A percentile compares a stretch with the other conserved stretches of the same genome.
Conservation (phyloP, 2,888 invertebrate species). For the Ptychoptera contaminata region DNA sequence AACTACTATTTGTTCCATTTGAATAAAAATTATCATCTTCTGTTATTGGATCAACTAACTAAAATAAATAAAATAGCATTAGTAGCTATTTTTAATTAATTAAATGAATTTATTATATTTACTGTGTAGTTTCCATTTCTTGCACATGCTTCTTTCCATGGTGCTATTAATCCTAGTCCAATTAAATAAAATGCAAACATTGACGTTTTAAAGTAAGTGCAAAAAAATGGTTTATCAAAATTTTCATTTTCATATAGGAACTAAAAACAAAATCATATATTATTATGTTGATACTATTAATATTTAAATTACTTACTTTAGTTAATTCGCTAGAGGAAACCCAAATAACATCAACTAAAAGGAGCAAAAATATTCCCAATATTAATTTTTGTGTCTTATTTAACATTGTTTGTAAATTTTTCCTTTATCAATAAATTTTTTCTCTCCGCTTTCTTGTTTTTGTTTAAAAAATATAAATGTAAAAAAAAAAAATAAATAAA, state of each 20-base stretch:
- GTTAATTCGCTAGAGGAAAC: slow-evolving; percentile 89
- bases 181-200: slow-evolving; percentile 84
- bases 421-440: neutral
- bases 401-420: slow-evolving; percentile 17
- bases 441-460: slow-evolving; percentile 2
- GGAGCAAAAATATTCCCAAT: slow-evolving; percentile 70
- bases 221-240: slow-evolving; percentile 88
- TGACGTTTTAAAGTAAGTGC: slow-evolving; percentile 87
- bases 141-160: slow-evolving; percentile 77
- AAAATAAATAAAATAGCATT: slow-evolving; percentile 25
- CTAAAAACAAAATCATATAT: slow-evolving; percentile 38
- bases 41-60: slow-evolving; percentile 57
- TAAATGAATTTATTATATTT: slow-evolving; percentile 19
- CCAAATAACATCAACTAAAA: slow-evolving; percentile 91
- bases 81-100: slow-evolving; percentile 10
- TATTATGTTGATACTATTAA: neutral
- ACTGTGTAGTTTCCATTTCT: slow-evolving; percentile 58
- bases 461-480: neutral
- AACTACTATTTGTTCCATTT: slow-evolving; percentile 27
- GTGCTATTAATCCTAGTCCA: slow-evolving; percentile 75
- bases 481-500: too few species aligned
- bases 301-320: slow-evolving; percentile 44
- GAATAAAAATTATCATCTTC: slow-evolving; percentile 67
- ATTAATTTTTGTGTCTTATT: slow-evolving; percentile 57
- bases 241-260: slow-evolving; percentile 71